phyloP scores from a whole-genome alignment of 2,888 invertebrate species.

The Cecidostiba fungosa region DNA sequence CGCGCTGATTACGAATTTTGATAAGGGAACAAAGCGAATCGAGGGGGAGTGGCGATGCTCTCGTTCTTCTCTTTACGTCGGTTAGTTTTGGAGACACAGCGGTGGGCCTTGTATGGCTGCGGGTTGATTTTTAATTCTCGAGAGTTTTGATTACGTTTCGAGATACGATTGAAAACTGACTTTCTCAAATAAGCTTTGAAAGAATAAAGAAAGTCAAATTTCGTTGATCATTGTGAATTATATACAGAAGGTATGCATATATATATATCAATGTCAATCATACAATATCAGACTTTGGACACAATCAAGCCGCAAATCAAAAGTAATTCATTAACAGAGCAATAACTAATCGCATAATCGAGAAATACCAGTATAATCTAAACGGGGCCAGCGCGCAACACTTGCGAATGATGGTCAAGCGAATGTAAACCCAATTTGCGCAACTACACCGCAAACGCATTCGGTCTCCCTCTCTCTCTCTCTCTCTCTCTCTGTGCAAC shows the following conservation, averaged over 20 bases:
- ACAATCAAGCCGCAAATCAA: background rate
- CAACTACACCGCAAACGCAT: constrained; percentile 45
- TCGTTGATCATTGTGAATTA: too few species aligned
- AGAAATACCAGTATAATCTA: background rate
- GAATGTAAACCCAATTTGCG: constrained; percentile 27
- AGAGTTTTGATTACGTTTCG: background rate
- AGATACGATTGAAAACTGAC: background rate
- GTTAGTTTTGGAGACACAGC: constrained; percentile 10
- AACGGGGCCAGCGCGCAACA: background rate
- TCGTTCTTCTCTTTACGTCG: background rate
- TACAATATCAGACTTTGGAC: too few species aligned
- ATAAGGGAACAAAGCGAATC: constrained; percentile 45
- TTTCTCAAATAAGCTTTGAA: background rate
- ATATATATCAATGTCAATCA: too few species aligned
- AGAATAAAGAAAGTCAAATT: too few species aligned
- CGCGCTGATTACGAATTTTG: constrained; percentile 52
- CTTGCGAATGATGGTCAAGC: constrained; percentile 6
- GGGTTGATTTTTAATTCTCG: background rate
- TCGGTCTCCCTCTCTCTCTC: background rate
- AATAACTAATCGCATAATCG: background rate
- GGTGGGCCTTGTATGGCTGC: background rate
- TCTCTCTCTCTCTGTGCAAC: background rate
- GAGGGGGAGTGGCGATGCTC: background rate
- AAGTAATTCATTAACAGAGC: background rate
- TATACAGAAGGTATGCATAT: too few species aligned